A percentile compares a stretch with the other conserved stretches of the same genome.
Evolutionary conservation across 2,113 vertebrate genomes (phyloP).

Genomic region (Dolichotis patagonum): DNA sequence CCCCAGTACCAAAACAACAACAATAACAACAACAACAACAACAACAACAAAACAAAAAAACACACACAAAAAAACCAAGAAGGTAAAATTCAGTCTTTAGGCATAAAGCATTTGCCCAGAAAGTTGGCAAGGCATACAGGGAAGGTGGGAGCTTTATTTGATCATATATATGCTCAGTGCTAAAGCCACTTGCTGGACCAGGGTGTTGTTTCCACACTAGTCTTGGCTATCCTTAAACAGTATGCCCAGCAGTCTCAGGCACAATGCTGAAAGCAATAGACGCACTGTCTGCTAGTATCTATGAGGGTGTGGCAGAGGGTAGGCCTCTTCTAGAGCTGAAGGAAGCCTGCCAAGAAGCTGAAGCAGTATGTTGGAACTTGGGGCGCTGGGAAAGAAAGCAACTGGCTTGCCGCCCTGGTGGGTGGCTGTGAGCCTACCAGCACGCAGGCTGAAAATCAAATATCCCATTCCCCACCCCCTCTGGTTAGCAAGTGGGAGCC

Average conservation of each 20-base stretch:
- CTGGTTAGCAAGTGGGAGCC: no score
- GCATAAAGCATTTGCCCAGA: neutral
- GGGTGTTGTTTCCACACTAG: neutral
- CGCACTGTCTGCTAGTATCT: neutral
- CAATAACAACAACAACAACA: no score
- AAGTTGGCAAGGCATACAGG: neutral
- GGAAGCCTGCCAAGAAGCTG: neutral
- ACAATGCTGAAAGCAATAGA: neutral
- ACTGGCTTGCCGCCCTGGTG: no score
- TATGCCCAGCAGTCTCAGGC: neutral
- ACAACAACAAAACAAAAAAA: no score
- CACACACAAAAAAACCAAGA: neutral
- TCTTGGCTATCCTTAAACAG: neutral
- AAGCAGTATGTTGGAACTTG: no score
- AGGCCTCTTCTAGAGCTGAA: neutral
- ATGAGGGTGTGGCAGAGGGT: neutral
- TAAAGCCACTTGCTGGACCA: neutral
- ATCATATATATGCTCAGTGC: neutral
- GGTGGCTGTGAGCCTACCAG: no score
- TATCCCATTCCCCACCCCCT: no score
- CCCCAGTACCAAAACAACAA: no score
- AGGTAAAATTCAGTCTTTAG: neutral
- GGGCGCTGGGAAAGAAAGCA: no score
- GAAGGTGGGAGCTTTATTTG: neutral
- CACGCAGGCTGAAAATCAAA: no score